Percentiles rank a stretch among this genome's conserved stretches.
These are phyloP conservation scores for Drosophila pseudoobscura DNA, from an alignment of 1,140 invertebrate species.

Conservation along the genomic window DNA sequence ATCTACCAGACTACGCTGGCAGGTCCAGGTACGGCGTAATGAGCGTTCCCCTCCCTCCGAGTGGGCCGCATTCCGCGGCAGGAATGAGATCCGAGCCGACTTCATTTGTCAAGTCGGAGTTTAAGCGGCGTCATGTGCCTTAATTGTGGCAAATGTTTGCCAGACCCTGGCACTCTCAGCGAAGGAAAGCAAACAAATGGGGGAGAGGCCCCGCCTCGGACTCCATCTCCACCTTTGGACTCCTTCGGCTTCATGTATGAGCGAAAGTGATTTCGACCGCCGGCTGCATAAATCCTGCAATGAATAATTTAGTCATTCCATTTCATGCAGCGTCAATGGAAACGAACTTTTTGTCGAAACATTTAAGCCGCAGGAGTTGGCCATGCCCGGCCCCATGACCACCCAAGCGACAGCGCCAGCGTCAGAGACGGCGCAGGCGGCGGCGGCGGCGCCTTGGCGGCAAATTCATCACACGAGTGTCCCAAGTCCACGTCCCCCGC, in stretches of 20 bases:
- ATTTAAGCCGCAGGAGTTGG: constrained; percentile 78
- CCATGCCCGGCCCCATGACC: constrained; percentile 42
- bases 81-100: neutral
- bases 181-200: constrained; percentile 10
- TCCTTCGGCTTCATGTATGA: constrained; percentile 22
- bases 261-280: constrained; percentile 73
- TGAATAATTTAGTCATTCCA: constrained; percentile 78
- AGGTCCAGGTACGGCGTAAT: constrained; percentile 42
- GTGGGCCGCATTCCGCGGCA: constrained; percentile 26
- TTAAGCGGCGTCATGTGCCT: constrained; percentile 50
- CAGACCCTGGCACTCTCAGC: constrained; percentile 36
- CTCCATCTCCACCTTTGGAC: constrained; percentile 16
- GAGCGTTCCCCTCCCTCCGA: constrained; percentile 33
- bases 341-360: constrained; percentile 62
- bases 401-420: constrained; percentile 53
- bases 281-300: constrained; percentile 68
- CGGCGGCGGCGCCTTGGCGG: constrained; percentile 71
- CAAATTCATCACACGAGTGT: constrained; percentile 78
- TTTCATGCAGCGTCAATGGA: constrained; percentile 51
- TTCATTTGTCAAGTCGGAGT: constrained; percentile 52
- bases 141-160: constrained; percentile 65
- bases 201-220: constrained; percentile 4
- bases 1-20: constrained; percentile 53
- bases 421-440: constrained; percentile 35
- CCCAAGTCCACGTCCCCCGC: constrained; percentile 12